phyloP scores from a whole-genome alignment of 2,888 invertebrate genomes.

The Sphaerophoria rueppellii region DNA sequence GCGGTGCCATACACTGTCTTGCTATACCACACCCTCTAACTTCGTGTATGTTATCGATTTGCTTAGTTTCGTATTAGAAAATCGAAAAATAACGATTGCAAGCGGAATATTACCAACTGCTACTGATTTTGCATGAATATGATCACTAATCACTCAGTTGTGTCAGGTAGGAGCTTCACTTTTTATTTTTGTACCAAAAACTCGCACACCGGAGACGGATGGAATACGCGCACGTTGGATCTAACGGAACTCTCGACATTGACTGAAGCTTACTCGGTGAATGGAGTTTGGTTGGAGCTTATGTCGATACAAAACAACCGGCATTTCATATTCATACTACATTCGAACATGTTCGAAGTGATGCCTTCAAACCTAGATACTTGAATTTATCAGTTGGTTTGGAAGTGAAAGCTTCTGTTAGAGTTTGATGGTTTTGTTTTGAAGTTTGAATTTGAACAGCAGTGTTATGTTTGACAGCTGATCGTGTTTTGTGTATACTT shows the following conservation, averaged over 20 bases:
- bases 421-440: conserved; percentile 41
- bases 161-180: conserved; percentile 46
- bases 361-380: background rate
- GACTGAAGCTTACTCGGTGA: conserved; percentile 52
- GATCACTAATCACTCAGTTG: background rate
- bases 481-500: conserved; percentile 48
- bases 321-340: conserved; percentile 3
- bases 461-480: conserved; percentile 44
- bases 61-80: conserved; percentile 50
- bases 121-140: conserved; percentile 20
- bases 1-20: conserved; percentile 56
- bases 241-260: conserved; percentile 68
- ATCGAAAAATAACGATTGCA: conserved; percentile 43
- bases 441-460: conserved; percentile 13
- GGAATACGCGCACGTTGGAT: conserved; percentile 38
- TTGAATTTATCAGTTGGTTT: background rate
- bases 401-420: conserved; percentile 38
- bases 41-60: conserved; percentile 60
- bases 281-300: conserved; percentile 35
- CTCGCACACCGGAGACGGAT: background rate
- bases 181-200: background rate
- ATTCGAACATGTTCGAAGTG: conserved; percentile 56
- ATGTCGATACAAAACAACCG: background rate
- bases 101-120: conserved; percentile 37
- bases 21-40: conserved; percentile 52